Base-by-base conservation (phyloP, 2,888 invertebrate species). In the Catocala fraxini region DNA sequence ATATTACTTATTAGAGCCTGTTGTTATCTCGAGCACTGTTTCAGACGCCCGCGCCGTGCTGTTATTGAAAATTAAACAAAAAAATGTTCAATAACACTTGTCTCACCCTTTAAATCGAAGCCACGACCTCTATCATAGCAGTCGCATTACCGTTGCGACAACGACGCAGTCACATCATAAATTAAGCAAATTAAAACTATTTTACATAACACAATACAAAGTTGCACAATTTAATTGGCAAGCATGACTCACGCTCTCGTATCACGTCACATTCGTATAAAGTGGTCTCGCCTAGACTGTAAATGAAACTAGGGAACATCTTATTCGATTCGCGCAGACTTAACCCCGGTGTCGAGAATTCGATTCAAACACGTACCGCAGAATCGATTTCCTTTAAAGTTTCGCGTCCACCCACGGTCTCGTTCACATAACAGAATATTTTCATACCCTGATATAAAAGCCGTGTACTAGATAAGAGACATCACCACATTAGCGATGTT, bases 371-470 rank as follows among this genome's bases (percentile, higher is more conserved):
- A 85, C 84, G 84, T 84, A 83, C 81, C 79, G 82, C 77, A 76
- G 71, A 89, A 89, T 89, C 89, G 87, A 89, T 89, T 89, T 88
- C 85, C 86, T 86, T 87, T 86, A 87, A 81, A 85, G 86, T 87
- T 86, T 84, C 71, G 79, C 84, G 81, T 90, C 89, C 87, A 89
- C 90, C 89, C 88, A 91, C 90, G 82, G 78, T 73, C 72, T 75
- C 76, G 75, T 83, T 81, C 78, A 68, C 70, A 68, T 70, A 77
- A 68, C 76, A 76, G 76, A 82, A 77, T 80, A 80, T 84, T 79
- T 80, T 81, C 79, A 83, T 80, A 80, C 77, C 65, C 77, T 67
- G 77, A 84, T 81, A 76, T 82, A 80, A 80, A 83, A 79, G 77
- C 53, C 33, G 48, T 46, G 56, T 45, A 56, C 70, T 73, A 65